Base-by-base conservation (phyloP, 2,888 invertebrate genomes). In the Eueremaeus valkanovi region DNA sequence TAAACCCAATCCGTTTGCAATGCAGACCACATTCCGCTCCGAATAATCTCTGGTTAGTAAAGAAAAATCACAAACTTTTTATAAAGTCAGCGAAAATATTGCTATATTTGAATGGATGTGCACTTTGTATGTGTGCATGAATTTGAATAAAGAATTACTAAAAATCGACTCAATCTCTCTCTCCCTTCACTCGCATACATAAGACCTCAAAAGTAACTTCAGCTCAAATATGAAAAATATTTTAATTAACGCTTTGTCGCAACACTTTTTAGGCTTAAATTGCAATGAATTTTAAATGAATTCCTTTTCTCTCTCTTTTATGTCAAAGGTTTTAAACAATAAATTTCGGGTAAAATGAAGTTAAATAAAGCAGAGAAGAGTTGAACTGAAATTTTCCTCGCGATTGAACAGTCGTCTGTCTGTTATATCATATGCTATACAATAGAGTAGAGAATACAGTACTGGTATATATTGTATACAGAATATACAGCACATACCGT, bases 341-440 rank as follows among this genome's bases (percentile, higher is more conserved):
- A 55, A 36, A 55, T 55, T 55, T 55, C 11, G 0, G 58, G n/a
- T 63, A 68, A 42, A 68, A 68, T 68, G 40, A 21, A 40, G 68
- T 68, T 68, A 68, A 68, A 68, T 40, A 68, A 68, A 40, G 68
- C 40, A 24, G 21, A 13, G 24, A 42, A 68, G 6, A 36, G 24
- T 68, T 68, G 63, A 63, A 36, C 63, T 13, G 33, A 63, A 33
- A 68, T 40, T 68, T 68, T 42, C 11, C 42, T n/a, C n/a, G 40
- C 24, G 68, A 68, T 68, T 40, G 68, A 68, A 24, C 42, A 68
- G n/a, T 68, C 63, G 33, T 33, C 24, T 24, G 40, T 68, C 36
- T 40, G 68, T 68, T 24, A 18, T 36, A 40, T 36, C 11, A 36
- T 36, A 36, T 36, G 36, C 5, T 11, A 36, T 36, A 36, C 36